Evolutionary conservation across 2,113 vertebrate species (phyloP), one percentile per base, ranked within the genome.

Genomic region (Syrrhaptes paradoxus): DNA sequence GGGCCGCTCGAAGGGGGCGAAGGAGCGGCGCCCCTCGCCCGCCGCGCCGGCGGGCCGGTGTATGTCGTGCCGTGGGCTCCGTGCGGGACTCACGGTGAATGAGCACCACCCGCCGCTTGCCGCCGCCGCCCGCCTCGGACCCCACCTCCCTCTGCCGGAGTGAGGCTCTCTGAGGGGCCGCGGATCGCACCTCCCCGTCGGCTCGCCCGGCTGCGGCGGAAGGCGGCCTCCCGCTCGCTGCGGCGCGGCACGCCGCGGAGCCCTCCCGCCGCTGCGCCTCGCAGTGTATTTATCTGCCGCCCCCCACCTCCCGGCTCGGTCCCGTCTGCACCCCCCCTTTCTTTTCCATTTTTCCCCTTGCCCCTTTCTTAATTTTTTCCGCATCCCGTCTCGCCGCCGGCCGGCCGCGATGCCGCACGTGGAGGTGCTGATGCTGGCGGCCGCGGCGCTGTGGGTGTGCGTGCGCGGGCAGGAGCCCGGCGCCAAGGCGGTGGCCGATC

Each of bases 401-500:
- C 81, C 95, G 90, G 98, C 98, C 98, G 98, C 97, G 98, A 99
- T 99, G 99, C 97, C 98, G 98, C 99, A 99, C 98, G 98, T 99
- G 99, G 99, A 99, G 98, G 99, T 99, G 99, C 97, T 99, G 98
- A 97, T 98, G 97, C 98, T 99, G 97, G 85, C 99, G 95, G 98
- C 98, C 97, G 98, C 99, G 98, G 92, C 98, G 98, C 98, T 99
- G 96, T 98, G 99, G 99, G 98, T 98, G 99, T 99, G 99, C 98
- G 99, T 98, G 96, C 97, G 98, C 97, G 98, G 99, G 98, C 99
- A 99, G 97, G 99, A 99, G 96, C 98, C 99, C 89, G 98, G 99
- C 97, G 98, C 99, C 98, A 99, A 99, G 98, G 98, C 98, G 97
- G 99, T 99, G 96, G 99, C 99, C 73, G 99, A 99, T 97, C 99